Evolutionary conservation across 2,797 vertebrate species (phyloP).

Genomic region (Phrynocephalus forsythii): DNA sequence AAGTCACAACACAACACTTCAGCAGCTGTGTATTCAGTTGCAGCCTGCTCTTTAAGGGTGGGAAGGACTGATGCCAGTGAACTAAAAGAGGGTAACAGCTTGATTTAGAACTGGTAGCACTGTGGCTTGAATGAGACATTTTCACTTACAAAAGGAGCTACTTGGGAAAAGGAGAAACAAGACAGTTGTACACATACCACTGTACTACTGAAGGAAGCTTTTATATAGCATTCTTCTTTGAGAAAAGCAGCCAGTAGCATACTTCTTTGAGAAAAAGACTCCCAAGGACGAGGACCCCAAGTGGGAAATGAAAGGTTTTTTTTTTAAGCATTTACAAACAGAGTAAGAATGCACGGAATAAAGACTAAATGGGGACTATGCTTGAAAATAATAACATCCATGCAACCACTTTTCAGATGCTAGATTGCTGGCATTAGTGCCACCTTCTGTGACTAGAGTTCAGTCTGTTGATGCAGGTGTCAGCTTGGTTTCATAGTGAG

Average conservation of each 20-base stretch:
- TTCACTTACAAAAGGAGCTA: conserved; percentile 47
- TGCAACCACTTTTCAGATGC: conserved; percentile 61
- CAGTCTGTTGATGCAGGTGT: conserved; percentile 39
- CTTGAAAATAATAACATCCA: conserved; percentile 64
- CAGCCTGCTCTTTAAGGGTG: conserved; percentile 35
- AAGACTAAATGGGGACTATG: conserved; percentile 24
- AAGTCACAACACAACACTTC: conserved; percentile 47
- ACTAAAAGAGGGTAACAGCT: conserved; percentile 42
- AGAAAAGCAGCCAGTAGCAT: background rate
- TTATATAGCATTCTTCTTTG: conserved; percentile 17
- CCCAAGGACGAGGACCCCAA: background rate
- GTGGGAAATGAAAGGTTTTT: background rate
- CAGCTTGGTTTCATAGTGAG: background rate
- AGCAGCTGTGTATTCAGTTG: conserved; percentile 46
- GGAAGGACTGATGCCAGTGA: background rate
- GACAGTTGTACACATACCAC: conserved; percentile 41
- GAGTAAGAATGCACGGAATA: background rate
- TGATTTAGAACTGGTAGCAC: conserved; percentile 43
- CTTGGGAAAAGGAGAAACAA: background rate
- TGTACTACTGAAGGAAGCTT: conserved; percentile 20
- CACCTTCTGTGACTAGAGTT: conserved; percentile 54
- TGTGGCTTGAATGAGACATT: conserved; percentile 25
- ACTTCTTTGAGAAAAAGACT: background rate
- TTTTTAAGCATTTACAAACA: conserved; percentile 14
- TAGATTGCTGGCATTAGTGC: conserved; percentile 55